Conservation (phyloP, 2,797 vertebrate species). For the Pelochelys cantorii region DNA sequence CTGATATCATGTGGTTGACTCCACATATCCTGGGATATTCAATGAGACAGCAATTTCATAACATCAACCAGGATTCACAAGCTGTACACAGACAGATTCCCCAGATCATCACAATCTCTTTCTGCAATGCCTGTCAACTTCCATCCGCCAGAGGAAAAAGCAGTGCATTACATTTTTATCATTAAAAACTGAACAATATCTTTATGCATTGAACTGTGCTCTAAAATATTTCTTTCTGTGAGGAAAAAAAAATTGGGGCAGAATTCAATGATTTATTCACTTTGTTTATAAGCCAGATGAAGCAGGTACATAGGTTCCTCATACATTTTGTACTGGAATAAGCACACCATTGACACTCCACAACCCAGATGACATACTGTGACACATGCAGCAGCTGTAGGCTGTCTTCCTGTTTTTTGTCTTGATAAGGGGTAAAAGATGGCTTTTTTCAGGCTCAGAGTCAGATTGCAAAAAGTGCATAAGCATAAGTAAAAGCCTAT, state of each 20-base stretch:
- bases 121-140: neutral
- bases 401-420: neutral
- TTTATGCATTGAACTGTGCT: neutral
- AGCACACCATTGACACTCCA: neutral
- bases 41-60: neutral
- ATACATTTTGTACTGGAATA: neutral
- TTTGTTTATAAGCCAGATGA: neutral
- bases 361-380: slow-evolving; percentile 35
- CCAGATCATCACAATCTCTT: neutral
- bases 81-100: neutral
- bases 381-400: slow-evolving; percentile 40
- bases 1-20: neutral
- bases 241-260: neutral
- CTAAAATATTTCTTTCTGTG: neutral
- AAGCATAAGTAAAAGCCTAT: neutral
- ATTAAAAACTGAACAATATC: neutral
- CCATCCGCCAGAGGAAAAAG: neutral
- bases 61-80: neutral
- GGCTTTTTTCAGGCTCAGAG: neutral
- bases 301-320: neutral
- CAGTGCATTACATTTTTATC: neutral
- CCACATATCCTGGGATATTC: neutral
- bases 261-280: neutral
- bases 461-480: neutral
- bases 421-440: neutral